Conservation (phyloP, 2,797 vertebrate species). For the Pangasius djambal region DNA sequence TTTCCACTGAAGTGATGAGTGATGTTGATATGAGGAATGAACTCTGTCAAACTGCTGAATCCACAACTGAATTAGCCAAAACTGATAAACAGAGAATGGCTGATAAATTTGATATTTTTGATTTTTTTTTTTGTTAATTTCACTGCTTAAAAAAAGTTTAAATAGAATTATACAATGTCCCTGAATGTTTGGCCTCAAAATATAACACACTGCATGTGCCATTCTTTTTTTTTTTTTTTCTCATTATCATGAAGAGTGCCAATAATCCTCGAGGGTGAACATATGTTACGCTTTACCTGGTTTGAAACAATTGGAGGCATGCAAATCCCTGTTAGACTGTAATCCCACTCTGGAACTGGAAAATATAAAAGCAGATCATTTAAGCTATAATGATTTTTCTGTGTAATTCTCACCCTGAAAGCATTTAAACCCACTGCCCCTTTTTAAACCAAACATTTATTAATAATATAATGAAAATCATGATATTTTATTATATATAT, state of each 20-base stretch:
- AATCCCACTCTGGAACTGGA: conserved; percentile 43
- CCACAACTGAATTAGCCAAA: neutral
- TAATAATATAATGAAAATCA: neutral
- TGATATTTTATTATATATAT: neutral
- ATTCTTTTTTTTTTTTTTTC: neutral
- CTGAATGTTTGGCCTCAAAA: neutral
- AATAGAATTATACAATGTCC: neutral
- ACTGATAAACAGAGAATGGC: neutral
- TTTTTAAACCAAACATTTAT: conserved; percentile 11
- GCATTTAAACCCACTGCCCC: neutral
- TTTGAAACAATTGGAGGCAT: conserved; percentile 18
- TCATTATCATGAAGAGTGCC: neutral
- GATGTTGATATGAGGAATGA: neutral
- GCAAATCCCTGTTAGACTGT: conserved; percentile 40
- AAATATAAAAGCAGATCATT: neutral
- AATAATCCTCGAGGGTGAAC: neutral
- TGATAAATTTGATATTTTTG: neutral
- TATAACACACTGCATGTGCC: neutral
- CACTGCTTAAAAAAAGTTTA: neutral
- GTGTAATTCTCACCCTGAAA: neutral
- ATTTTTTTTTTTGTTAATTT: too few relatives aligned
- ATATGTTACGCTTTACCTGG: conserved; percentile 36
- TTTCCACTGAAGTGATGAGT: neutral
- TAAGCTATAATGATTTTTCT: neutral
- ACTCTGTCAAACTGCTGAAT: neutral